These are phyloP conservation scores for Hippolais icterina DNA, from an alignment of 2,113 vertebrate species.

Conservation along the genomic window DNA sequence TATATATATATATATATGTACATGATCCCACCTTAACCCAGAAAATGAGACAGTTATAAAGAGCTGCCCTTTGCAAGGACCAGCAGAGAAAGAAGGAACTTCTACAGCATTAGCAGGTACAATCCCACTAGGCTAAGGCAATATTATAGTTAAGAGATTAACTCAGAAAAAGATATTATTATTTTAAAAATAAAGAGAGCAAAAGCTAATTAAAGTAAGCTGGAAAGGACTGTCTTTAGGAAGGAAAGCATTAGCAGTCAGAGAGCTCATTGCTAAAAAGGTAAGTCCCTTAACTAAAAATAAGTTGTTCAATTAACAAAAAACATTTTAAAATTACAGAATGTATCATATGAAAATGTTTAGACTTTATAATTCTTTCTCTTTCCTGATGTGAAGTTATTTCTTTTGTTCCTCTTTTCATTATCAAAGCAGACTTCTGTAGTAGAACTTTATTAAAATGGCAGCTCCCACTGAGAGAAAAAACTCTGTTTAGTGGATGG, in stretches of 20 bases:
- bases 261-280: not conserved
- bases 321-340: not conserved
- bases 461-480: not conserved
- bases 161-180: not conserved
- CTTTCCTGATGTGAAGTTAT: not conserved
- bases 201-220: not conserved
- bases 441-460: not conserved
- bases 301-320: not conserved
- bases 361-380: not conserved
- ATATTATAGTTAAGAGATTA: conserved; percentile 11
- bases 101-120: not conserved
- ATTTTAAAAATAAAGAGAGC: not conserved
- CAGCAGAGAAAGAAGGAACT: not conserved
- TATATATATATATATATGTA: not conserved
- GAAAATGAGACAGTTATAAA: not conserved
- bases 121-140: not conserved
- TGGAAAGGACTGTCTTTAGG: not conserved
- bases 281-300: not conserved
- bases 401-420: not conserved
- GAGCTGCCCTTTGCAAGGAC: not conserved
- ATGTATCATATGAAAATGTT: not conserved
- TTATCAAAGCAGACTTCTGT: not conserved
- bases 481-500: not conserved
- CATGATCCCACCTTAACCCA: not conserved
- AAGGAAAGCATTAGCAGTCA: not conserved